Evolutionary conservation across 2,888 invertebrate species (phyloP), one percentile per base, ranked within the genome.

Genomic region (Orthonevra nobilis): DNA sequence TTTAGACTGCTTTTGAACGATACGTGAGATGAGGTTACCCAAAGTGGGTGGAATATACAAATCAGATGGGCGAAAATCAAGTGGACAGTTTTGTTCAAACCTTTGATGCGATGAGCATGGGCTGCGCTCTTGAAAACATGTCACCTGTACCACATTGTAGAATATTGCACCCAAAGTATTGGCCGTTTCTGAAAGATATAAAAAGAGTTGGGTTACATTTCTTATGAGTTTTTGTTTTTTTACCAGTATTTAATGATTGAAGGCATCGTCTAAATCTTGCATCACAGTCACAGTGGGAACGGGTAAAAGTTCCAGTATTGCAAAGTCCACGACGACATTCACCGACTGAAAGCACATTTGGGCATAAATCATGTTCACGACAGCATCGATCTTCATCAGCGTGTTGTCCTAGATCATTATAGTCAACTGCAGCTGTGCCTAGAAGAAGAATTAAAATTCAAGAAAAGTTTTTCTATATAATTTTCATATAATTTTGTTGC

Each of bases 201-300:
- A 42, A 14, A 46, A 36, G 15, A 32, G 7, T 15, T 19, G 3
- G n/a, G n/a, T n/a, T n/a, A n/a, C n/a, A n/a, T n/a, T n/a, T n/a
- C n/a, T n/a, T n/a, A n/a, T n/a, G n/a, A n/a, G n/a, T n/a, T n/a
- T n/a, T n/a, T n/a, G n/a, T n/a, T n/a, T n/a, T n/a, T 10, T 28
- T 81, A 87, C 87, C 88, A 17, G 93, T 92, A 82, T 92, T 92
- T 3, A 93, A 89, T 61, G 90, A 90, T 84, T 92, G 92, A 46
- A 95, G 88, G 85, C 95, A 95, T 60, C 92, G 89, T 30, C 93
- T 90, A 84, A 95, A 93, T 83, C 91, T 90, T 0, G 92, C 92
- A 84, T 95, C 94, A 83, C 95, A 95, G 83, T 93, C 92, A 84
- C 94, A 95, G 84, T 94, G 93, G 0, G 93, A 93, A 61, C 93